phyloP scores from a whole-genome alignment of 2,888 invertebrate genomes.

The Dioctria rufipes region DNA sequence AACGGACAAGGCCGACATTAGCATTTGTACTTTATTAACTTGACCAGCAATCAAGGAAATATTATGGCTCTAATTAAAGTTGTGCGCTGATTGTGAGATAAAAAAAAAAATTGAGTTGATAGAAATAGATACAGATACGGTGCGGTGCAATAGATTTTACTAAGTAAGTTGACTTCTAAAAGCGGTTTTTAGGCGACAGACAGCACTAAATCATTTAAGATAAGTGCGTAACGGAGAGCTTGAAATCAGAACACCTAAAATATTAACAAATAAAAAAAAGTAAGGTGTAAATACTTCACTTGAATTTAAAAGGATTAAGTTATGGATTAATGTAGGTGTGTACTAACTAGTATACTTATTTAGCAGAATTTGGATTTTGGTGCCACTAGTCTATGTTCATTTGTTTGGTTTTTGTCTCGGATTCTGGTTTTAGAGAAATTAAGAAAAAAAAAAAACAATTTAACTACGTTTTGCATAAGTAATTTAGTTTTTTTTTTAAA shows the following conservation, averaged over 20 bases:
- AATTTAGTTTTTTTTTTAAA: too few relatives aligned
- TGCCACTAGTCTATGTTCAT: too few relatives aligned
- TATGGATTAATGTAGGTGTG: too few relatives aligned
- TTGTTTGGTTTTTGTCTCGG: too few relatives aligned
- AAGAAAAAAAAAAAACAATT: too few relatives aligned
- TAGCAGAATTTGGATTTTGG: too few relatives aligned
- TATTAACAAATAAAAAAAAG: not conserved
- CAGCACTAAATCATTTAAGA: not conserved
- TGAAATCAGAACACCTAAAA: not conserved
- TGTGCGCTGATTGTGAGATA: not conserved
- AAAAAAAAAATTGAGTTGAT: not conserved
- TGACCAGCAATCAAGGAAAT: slow-evolving; percentile 13
- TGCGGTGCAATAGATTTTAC: not conserved
- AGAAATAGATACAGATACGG: not conserved
- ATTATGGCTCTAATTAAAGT: not conserved
- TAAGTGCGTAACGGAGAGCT: not conserved
- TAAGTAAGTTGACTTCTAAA: not conserved
- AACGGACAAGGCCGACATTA: not conserved
- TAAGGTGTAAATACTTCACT: too few relatives aligned
- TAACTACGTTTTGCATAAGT: too few relatives aligned
- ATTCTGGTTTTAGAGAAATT: too few relatives aligned
- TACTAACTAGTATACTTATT: too few relatives aligned
- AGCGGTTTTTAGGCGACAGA: not conserved
- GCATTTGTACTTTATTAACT: slow-evolving; percentile 10
- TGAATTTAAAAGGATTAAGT: too few relatives aligned